These are phyloP conservation scores for Saccostrea echinata DNA, from an alignment of 1,140 invertebrate genomes.

Conservation along the genomic window DNA sequence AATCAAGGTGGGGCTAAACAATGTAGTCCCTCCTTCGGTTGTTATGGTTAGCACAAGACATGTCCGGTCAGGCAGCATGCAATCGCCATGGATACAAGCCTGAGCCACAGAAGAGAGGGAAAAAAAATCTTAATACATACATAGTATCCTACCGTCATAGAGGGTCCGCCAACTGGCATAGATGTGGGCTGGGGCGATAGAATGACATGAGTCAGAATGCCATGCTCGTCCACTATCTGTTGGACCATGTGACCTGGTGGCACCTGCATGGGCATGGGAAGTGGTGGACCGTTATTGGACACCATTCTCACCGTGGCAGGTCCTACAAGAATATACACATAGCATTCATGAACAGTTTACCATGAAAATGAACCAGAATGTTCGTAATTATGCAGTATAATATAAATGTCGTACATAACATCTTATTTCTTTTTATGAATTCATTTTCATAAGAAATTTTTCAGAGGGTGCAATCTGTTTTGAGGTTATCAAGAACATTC, in stretches of 20 bases:
- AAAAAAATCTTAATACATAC: constrained; percentile 69
- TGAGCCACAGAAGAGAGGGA: constrained; percentile 26
- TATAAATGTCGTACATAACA: too few species aligned
- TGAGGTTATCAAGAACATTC: too few species aligned
- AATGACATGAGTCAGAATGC: constrained; percentile 90
- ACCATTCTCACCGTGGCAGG: constrained; percentile 92
- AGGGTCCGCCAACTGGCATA: constrained; percentile 66
- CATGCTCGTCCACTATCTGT: constrained; percentile 93
- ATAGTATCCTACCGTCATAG: constrained; percentile 76
- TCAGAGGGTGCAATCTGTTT: too few species aligned
- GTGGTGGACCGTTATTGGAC: constrained; percentile 87
- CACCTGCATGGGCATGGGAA: constrained; percentile 92
- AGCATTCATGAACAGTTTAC: neutral
- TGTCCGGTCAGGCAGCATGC: constrained; percentile 35
- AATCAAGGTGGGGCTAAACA: neutral
- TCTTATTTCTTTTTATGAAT: too few species aligned
- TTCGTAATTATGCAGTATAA: too few species aligned
- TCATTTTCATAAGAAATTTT: too few species aligned
- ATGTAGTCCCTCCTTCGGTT: neutral
- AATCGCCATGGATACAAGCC: constrained; percentile 21
- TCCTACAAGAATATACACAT: constrained; percentile 78
- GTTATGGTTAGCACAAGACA: constrained; percentile 14
- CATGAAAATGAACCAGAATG: too few species aligned
- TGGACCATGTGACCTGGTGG: constrained; percentile 93
- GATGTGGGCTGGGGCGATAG: constrained; percentile 86